These are phyloP conservation scores for Cromileptes altivelis DNA, from an alignment of 2,113 vertebrate species.

Conservation along the genomic window DNA sequence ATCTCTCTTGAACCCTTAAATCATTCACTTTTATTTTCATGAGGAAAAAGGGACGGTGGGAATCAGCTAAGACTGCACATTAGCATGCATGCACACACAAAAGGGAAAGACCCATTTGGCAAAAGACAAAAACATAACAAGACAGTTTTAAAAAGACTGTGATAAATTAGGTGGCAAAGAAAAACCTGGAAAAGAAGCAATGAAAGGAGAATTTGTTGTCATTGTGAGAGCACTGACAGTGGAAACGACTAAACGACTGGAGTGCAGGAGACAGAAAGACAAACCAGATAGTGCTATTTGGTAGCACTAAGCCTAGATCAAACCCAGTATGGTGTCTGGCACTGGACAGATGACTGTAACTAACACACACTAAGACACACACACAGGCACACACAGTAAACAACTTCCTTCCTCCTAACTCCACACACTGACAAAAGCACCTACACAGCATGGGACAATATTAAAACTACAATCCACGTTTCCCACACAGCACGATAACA, in stretches of 20 bases:
- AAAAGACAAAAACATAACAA: neutral
- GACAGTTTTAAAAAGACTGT: neutral
- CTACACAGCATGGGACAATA: conserved; percentile 12
- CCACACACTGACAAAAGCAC: neutral
- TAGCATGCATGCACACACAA: neutral
- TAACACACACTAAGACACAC: neutral
- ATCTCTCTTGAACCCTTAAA: conserved; percentile 45
- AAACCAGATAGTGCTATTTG: neutral
- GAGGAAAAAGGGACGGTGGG: neutral
- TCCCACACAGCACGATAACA: neutral
- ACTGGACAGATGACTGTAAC: conserved; percentile 2
- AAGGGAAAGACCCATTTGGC: neutral
- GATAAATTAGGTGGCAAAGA: neutral
- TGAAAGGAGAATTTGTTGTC: neutral
- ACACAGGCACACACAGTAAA: neutral
- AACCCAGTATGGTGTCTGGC: neutral
- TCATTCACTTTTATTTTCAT: conserved; percentile 45
- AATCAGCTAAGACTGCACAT: conserved; percentile 1
- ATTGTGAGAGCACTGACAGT: neutral
- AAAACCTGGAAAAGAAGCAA: neutral
- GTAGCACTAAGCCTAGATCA: neutral
- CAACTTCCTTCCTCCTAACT: neutral
- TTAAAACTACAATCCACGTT: conserved; percentile 6
- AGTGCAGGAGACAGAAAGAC: conserved; percentile 10
- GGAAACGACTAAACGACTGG: conserved; percentile 1